A percentile compares a stretch with the other conserved stretches of the same genome.
phyloP scores from a whole-genome alignment of 2,797 vertebrate species.

The Micromesistius poutassou region DNA sequence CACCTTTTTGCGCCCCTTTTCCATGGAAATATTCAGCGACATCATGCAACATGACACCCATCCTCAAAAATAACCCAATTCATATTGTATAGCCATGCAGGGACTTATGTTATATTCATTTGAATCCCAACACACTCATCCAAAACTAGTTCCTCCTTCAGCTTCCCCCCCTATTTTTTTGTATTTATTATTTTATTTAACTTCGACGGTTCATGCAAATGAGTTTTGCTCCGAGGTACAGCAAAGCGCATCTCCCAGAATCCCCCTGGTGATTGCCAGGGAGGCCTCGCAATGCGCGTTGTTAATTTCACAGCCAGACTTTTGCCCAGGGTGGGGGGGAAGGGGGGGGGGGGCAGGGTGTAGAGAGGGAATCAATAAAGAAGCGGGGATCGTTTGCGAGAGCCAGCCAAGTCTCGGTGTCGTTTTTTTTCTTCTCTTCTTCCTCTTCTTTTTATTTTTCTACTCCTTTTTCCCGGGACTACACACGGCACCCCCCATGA shows the following conservation, averaged over 20 bases:
- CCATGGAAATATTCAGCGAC: not conserved
- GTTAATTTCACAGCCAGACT: slow-evolving; percentile 51
- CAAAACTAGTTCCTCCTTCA: slow-evolving; percentile 29
- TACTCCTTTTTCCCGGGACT: slow-evolving; percentile 16
- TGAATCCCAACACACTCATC: slow-evolving; percentile 23
- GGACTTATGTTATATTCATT: slow-evolving; percentile 14
- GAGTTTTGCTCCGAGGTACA: slow-evolving; percentile 41
- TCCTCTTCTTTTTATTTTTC: not conserved
- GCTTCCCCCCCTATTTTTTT: slow-evolving; percentile 18
- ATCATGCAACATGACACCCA: not conserved
- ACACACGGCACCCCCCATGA: slow-evolving; percentile 10
- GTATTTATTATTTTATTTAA: slow-evolving; percentile 27
- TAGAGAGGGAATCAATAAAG: slow-evolving; percentile 38
- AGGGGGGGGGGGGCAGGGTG: no score
- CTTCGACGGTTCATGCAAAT: slow-evolving; percentile 57
- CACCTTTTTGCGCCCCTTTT: not conserved
- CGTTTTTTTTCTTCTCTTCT: not conserved
- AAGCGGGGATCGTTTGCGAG: slow-evolving; percentile 25
- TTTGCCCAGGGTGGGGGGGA: slow-evolving; percentile 36
- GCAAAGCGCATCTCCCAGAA: slow-evolving; percentile 33
- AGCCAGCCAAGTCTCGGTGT: slow-evolving; percentile 22
- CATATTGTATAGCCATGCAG: not conserved
- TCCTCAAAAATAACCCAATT: not conserved
- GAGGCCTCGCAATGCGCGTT: slow-evolving; percentile 37
- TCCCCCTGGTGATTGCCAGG: slow-evolving; percentile 49